Evolutionary conservation across 2,888 invertebrate species (phyloP), one percentile per base, ranked within the genome.

Genomic region (Rambutsinella grinnellia): DNA sequence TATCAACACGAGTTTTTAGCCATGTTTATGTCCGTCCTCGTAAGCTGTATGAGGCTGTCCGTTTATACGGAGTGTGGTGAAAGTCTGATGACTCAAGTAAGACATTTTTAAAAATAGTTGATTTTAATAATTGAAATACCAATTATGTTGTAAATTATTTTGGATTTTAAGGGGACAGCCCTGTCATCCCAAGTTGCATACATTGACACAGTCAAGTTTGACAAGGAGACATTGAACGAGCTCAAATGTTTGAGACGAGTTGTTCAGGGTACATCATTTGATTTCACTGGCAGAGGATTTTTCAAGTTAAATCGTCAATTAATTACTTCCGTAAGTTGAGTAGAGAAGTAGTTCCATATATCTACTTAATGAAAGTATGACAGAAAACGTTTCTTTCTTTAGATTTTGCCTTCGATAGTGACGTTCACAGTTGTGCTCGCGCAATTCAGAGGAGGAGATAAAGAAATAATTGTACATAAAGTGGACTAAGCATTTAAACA

Each of bases 21-120:
- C 6, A 27, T 61, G n/a, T 10, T 44, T 0, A 47, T 51, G 8
- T 46, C 60, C 8, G 53, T 69, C 0, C 1, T 24, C 2, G 13
- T 69, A 3, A 61, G 53, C 1, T 61, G 61, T 21, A 19, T 60
- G 10, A 21, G 69, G 10, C 19, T 69, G 21, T 36, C 17, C 19
- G 53, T 44, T 1, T 69, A 61, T 69, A 54, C 61, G 5, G 61
- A 69, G 15, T 61, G 44, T 17, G 69, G 69, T 2, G 69, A 69
- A 61, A 53, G 8, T 46, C 10, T 69, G 13, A 1, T 26, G 8
- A 53, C 36, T 10, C 1, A 13, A 17, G 68, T 68, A 36, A 58
- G 58, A 49, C 15, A 10, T 2, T n/a, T 49, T 3, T 17, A 28
- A 49, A 24, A 44, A 10, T 44, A 44, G 6, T 10, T 10, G 8